A percentile compares a stretch with the other conserved stretches of the same genome.
These are phyloP conservation scores for Pectinophora gossypiella DNA, from an alignment of 1,140 invertebrate genomes.

Conservation along the genomic window DNA sequence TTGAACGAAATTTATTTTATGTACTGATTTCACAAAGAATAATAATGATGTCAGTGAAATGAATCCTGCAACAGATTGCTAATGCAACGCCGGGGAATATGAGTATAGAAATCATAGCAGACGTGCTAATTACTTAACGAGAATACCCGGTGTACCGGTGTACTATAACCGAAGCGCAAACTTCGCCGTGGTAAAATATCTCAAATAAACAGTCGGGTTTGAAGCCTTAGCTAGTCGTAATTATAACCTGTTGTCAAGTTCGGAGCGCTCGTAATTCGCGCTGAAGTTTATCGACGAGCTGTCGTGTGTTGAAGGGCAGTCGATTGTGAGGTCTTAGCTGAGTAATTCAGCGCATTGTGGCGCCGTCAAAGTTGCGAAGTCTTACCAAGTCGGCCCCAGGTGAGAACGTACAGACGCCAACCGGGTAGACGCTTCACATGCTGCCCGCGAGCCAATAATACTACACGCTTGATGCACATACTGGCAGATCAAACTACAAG, in stretches of 20 bases:
- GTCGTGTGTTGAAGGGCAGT: conserved; percentile 11
- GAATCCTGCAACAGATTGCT: too few species aligned
- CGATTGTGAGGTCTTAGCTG: conserved; percentile 40
- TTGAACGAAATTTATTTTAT: too few species aligned
- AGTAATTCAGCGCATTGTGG: conserved; percentile 41
- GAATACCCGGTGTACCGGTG: too few species aligned
- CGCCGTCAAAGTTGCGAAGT: conserved; percentile 63
- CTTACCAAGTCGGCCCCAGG: conserved; percentile 65
- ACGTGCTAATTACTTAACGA: too few species aligned
- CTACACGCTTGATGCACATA: conserved; percentile 17
- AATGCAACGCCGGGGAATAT: too few species aligned
- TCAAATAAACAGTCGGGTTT: too few species aligned
- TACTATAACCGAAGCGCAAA: too few species aligned
- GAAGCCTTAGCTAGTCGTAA: not conserved
- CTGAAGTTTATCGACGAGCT: not conserved
- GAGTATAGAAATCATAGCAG: too few species aligned
- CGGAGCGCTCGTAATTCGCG: not conserved
- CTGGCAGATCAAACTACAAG: not conserved
- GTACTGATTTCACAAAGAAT: too few species aligned
- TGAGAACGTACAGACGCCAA: conserved; percentile 59
- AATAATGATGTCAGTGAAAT: too few species aligned
- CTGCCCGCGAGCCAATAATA: conserved; percentile 46
- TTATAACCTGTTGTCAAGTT: not conserved
- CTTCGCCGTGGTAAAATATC: too few species aligned
- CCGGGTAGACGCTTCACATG: conserved; percentile 34